Conservation (phyloP, 37 sponge, comb jelly and placozoan species). For the Geodia barretti region DNA sequence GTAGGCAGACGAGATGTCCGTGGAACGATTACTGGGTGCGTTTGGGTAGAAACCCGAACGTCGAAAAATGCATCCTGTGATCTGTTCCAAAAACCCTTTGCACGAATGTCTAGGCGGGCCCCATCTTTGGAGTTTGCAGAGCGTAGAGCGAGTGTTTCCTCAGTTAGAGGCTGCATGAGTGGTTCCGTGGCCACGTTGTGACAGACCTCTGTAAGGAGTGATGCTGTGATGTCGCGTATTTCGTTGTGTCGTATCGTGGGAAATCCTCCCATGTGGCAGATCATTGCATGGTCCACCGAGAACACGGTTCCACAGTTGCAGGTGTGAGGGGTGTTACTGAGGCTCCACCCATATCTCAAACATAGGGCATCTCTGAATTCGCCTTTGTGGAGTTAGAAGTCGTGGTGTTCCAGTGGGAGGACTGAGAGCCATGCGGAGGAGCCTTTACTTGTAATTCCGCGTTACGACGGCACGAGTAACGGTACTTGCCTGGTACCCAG, state of each 20-base stretch:
- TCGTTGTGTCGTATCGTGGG: conserved; percentile 48
- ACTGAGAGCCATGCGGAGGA: conserved; percentile 25
- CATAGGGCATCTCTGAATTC: conserved; percentile 12
- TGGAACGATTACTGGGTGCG: neutral
- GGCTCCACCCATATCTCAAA: conserved; percentile 10
- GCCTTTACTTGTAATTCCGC: too few species aligned
- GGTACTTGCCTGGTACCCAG: too few species aligned
- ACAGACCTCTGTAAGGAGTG: conserved; percentile 25
- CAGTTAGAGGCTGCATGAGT: conserved; percentile 24
- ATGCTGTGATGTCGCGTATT: conserved; percentile 30
- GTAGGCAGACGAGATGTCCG: neutral
- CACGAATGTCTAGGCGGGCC: conserved; percentile 27
- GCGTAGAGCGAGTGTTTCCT: neutral
- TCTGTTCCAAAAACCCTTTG: conserved; percentile 14
- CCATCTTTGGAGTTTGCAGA: conserved; percentile 20
- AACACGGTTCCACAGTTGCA: conserved; percentile 25
- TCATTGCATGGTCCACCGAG: conserved; percentile 29
- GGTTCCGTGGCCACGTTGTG: conserved; percentile 7
- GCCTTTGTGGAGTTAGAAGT: conserved; percentile 24
- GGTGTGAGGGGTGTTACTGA: neutral
- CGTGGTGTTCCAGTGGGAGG: conserved; percentile 11
- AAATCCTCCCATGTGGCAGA: conserved; percentile 26
- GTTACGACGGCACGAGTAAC: too few species aligned
- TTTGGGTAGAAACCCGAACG: conserved; percentile 25
- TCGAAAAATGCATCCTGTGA: conserved; percentile 27